Evolutionary conservation across 2,113 vertebrate genomes (phyloP).

Genomic region (Empidonax traillii): DNA sequence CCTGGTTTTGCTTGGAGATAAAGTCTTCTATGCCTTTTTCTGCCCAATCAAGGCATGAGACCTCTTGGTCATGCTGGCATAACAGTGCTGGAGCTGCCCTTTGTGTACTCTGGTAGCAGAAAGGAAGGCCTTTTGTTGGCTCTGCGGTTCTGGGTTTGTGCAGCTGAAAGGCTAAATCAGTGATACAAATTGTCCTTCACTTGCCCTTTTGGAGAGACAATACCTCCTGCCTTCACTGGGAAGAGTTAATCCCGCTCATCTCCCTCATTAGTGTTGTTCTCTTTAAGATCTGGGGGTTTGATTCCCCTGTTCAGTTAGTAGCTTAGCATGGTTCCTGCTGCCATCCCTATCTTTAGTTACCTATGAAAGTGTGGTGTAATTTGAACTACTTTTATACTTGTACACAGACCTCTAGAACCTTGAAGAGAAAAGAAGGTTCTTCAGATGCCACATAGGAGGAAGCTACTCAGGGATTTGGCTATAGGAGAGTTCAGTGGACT

Average conservation of each 20-base stretch:
- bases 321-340: neutral
- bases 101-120: neutral
- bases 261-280: neutral
- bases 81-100: neutral
- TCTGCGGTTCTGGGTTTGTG: neutral
- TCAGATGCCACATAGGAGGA: neutral
- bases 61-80: neutral
- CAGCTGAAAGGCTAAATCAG: neutral
- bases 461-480: neutral
- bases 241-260: neutral
- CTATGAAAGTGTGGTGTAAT: neutral
- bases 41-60: rapidly evolving
- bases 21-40: neutral
- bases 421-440: neutral
- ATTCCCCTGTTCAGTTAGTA: neutral
- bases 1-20: neutral
- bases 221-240: neutral
- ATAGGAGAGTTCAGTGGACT: neutral
- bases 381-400: neutral
- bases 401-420: neutral
- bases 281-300: neutral
- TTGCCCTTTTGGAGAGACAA: neutral
- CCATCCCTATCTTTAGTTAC: neutral
- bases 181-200: neutral
- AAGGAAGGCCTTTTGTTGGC: neutral